Percentiles rank a stretch among this genome's conserved stretches.
Evolutionary conservation across 1,140 invertebrate species (phyloP).

Genomic region (Eurosta solidaginis): DNA sequence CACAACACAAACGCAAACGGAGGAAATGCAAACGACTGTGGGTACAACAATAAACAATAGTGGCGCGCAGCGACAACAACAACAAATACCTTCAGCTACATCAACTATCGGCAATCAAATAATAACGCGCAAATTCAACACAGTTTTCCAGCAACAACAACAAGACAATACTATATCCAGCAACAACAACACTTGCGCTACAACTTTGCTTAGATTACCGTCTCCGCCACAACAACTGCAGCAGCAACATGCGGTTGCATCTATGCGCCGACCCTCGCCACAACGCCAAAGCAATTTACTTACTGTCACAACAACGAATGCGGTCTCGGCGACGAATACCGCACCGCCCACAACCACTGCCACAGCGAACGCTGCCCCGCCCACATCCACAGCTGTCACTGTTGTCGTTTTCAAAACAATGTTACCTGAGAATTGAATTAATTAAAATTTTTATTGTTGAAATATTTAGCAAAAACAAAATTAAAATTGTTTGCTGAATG

Average conservation of each 20-base stretch:
- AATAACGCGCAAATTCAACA: not conserved
- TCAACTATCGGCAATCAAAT: conserved; percentile 32
- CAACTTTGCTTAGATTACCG: not conserved
- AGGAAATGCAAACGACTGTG: conserved; percentile 40
- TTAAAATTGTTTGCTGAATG: not conserved
- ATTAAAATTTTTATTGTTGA: conserved; percentile 41
- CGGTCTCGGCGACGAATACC: not conserved
- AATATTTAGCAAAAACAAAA: not conserved
- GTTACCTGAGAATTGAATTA: conserved; percentile 61
- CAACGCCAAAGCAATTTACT: conserved; percentile 16
- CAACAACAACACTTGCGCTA: not conserved
- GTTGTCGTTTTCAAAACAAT: conserved; percentile 61
- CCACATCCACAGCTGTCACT: conserved; percentile 59
- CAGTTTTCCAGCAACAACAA: not conserved
- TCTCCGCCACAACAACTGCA: not conserved
- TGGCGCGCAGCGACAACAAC: not conserved
- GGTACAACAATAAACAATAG: conserved; percentile 37
- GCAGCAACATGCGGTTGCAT: not conserved
- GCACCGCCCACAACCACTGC: not conserved
- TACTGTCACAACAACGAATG: conserved; percentile 11
- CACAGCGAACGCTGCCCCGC: conserved; percentile 38
- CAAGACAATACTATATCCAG: conserved; percentile 11
- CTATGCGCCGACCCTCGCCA: conserved; percentile 16
- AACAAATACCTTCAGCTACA: conserved; percentile 30
- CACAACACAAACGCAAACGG: conserved; percentile 49